A percentile compares a stretch with the other conserved stretches of the same genome.
These are phyloP conservation scores for Cynopterus brachyotis DNA, from an alignment of 2,113 vertebrate species.

Conservation along the genomic window DNA sequence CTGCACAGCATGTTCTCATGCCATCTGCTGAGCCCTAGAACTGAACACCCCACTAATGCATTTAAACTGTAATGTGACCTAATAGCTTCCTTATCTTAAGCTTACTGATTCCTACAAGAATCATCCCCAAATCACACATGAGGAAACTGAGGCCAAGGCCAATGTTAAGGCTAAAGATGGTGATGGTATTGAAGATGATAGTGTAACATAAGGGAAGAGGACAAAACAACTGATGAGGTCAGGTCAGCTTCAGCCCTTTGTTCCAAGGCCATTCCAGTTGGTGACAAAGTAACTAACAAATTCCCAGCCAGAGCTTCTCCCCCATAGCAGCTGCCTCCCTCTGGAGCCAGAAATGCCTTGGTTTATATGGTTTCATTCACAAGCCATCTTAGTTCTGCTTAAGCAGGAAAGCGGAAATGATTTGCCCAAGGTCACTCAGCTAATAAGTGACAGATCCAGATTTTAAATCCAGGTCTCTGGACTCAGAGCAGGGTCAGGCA, in stretches of 20 bases:
- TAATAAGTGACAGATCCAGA: not conserved
- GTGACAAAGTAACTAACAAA: not conserved
- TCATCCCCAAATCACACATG: not conserved
- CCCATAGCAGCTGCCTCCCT: not conserved
- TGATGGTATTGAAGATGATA: not conserved
- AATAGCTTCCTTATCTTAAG: not conserved
- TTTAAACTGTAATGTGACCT: not conserved
- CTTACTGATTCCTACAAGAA: not conserved
- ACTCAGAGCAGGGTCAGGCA: not conserved
- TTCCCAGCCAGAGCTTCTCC: not conserved
- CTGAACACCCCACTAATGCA: not conserved
- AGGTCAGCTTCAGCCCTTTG: not conserved
- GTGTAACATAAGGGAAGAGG: not conserved
- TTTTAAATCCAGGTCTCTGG: not conserved
- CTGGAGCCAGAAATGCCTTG: not conserved
- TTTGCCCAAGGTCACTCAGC: constrained; percentile 51
- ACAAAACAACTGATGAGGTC: not conserved
- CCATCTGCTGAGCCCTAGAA: not conserved
- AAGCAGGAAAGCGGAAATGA: not conserved
- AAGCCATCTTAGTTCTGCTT: not conserved
- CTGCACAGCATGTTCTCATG: not conserved
- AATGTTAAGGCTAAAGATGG: not conserved
- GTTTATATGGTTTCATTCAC: not conserved
- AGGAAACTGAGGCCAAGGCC: not conserved
- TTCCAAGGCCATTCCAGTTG: not conserved